A percentile compares a stretch with the other conserved stretches of the same genome.
These are phyloP conservation scores for Danaus plexippus DNA, from an alignment of 1,140 invertebrate genomes.

Conservation along the genomic window DNA sequence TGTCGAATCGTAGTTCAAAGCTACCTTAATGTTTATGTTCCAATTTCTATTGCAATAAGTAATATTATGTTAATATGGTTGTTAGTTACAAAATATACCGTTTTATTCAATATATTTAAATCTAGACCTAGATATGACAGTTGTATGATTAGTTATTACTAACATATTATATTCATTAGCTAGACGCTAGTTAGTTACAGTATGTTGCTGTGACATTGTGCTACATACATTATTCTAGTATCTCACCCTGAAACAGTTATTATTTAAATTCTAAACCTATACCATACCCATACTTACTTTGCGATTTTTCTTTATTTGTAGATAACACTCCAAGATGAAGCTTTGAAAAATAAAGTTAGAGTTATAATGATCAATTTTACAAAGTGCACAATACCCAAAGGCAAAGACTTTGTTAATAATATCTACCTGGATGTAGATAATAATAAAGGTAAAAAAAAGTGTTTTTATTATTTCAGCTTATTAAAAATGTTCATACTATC, in stretches of 20 bases:
- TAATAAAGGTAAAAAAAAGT: constrained; percentile 40
- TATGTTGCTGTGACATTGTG: neutral
- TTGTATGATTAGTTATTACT: no score
- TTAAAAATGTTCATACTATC: no score
- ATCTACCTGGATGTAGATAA: constrained; percentile 59
- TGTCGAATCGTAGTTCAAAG: no score
- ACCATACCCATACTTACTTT: constrained; percentile 6
- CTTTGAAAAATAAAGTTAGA: constrained; percentile 68
- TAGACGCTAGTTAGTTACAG: constrained; percentile 1
- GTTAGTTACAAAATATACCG: no score
- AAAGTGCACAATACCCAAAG: constrained; percentile 39
- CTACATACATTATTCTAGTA: neutral
- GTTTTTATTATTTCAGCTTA: constrained; percentile 2
- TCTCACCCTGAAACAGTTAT: neutral
- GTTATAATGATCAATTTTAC: constrained; percentile 68
- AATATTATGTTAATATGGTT: no score
- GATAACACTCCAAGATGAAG: constrained; percentile 70
- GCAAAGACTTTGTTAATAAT: constrained; percentile 58
- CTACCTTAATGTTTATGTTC: no score
- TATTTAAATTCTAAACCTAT: neutral
- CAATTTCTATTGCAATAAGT: no score
- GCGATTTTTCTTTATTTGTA: constrained; percentile 31
- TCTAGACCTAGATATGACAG: no score
- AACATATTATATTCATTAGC: no score
- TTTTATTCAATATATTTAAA: no score